A percentile compares a stretch with the other conserved stretches of the same genome.
These are phyloP conservation scores for Brachynemurus nebulosus DNA, from an alignment of 2,888 invertebrate genomes.

Conservation along the genomic window DNA sequence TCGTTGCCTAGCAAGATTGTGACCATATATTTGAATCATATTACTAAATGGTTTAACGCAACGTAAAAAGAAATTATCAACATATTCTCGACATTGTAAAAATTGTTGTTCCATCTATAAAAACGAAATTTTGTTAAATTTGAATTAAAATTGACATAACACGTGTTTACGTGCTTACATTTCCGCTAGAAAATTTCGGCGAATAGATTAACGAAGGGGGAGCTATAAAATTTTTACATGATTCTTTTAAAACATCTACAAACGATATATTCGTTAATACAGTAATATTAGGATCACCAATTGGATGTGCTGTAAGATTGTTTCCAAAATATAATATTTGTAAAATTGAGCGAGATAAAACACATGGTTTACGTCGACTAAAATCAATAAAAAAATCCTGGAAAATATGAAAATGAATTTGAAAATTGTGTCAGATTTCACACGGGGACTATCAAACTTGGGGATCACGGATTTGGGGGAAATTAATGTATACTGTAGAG, in stretches of 20 bases:
- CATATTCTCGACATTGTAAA: constrained; percentile 62
- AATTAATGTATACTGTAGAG: not conserved
- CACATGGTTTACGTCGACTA: constrained; percentile 75
- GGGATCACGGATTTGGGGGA: no score
- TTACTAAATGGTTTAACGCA: constrained; percentile 78
- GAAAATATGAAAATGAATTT: constrained; percentile 3
- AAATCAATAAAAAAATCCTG: constrained; percentile 91
- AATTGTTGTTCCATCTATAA: constrained; percentile 6
- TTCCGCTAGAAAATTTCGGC: constrained; percentile 31
- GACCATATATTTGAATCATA: constrained; percentile 79
- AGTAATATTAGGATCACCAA: constrained; percentile 32
- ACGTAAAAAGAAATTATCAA: constrained; percentile 77
- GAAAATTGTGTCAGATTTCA: no score
- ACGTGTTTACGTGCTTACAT: not conserved
- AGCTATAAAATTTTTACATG: constrained; percentile 74
- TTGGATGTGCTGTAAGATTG: constrained; percentile 27
- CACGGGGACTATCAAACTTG: no score
- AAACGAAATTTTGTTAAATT: no score
- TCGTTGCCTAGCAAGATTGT: constrained; percentile 88
- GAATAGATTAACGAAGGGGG: constrained; percentile 83
- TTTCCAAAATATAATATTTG: constrained; percentile 62
- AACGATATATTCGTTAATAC: constrained; percentile 42
- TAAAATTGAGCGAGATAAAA: constrained; percentile 79
- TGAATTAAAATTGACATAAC: no score
- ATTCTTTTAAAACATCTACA: constrained; percentile 72